Evolutionary conservation across 2,113 vertebrate species (phyloP), one percentile per base, ranked within the genome.

Genomic region (Strix aluco): DNA sequence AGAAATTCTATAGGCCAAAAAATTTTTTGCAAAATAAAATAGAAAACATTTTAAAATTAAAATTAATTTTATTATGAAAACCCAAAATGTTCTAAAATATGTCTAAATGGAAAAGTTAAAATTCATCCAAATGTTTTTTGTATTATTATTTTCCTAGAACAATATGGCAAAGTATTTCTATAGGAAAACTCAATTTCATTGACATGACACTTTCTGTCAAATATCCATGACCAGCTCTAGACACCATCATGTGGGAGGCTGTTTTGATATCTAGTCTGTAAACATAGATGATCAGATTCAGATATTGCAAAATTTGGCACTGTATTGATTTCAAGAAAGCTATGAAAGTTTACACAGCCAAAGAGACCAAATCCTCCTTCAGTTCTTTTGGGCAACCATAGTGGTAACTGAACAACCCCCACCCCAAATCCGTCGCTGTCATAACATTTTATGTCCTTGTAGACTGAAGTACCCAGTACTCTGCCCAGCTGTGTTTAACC

Each of bases 381-480:
- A 29, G 29, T 22, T n/a, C 18, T 15, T 90, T 44, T 52, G 52
- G 38, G 15, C 32, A 86, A 23, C 26, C 9, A 8, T 1, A 51
- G 20, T 3, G 15, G 11, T 27, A 66, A 73, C 32, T 34, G 34
- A 21, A 51, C 14, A 59, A 29, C 1, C 2, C 7, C 11, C 25
- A 23, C 5, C 6, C 8, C 22, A 71, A 66, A 52, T 6, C 13
- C 34, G 32, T 47, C 0, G 0, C 22, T 83, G 20, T 27, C 21
- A 9, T 10, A 46, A 58, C 3, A 29, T 72, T 38, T 72, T 61
- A 11, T 49, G 25, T 58, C 40, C 49, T 5, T 90, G 54, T 10
- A 83, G 72, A 32, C 21, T 74, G 61, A 63, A 71, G 62, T 42
- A 51, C 4, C 18, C 42, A 13, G 2, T 42, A 47, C 18, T 30